phyloP scores from a whole-genome alignment of 2,113 vertebrate species.

The Carlito syrichta region DNA sequence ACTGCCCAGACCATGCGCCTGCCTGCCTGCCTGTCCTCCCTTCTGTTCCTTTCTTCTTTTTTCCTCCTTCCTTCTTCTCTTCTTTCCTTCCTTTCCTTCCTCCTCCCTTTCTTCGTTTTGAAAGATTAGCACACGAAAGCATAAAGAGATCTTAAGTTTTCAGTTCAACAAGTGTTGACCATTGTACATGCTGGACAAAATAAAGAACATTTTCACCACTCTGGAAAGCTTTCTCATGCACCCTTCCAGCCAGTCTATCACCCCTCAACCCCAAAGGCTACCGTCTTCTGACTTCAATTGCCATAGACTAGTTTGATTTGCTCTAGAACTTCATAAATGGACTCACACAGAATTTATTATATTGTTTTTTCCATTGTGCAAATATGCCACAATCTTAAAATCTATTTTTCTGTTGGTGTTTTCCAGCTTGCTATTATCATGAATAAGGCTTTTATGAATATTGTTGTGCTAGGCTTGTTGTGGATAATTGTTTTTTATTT shows the following conservation, averaged over 20 bases:
- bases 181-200: neutral
- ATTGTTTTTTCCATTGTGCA: neutral
- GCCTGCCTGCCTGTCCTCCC: neutral
- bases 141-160: neutral
- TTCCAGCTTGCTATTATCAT: neutral
- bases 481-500: neutral
- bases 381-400: neutral
- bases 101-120: neutral
- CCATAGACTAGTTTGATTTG: neutral
- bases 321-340: neutral
- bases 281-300: neutral
- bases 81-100: no score
- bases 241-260: neutral
- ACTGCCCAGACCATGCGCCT: neutral
- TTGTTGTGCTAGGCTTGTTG: neutral
- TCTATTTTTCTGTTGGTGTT: neutral
- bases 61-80: fast-evolving
- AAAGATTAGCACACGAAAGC: neutral
- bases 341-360: neutral
- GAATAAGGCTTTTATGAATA: neutral
- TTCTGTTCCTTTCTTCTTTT: fast-evolving
- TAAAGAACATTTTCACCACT: neutral
- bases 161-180: neutral
- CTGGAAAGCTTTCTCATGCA: neutral
- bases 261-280: neutral